Evolutionary conservation across 2,797 vertebrate species (phyloP), one percentile per base, ranked within the genome.

Genomic region (Amazonetta brasiliensis): DNA sequence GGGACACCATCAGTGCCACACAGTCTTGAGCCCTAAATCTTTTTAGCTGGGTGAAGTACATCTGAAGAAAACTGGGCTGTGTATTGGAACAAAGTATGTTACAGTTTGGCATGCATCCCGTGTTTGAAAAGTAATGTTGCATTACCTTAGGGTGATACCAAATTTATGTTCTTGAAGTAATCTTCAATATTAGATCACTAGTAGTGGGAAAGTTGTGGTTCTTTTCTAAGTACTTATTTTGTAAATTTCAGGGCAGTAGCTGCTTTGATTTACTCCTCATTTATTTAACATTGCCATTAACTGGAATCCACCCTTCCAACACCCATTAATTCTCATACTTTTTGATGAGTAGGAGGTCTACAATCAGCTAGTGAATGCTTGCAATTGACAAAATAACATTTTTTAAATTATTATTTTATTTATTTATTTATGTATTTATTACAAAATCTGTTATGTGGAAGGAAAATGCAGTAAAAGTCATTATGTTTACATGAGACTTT

Each of bases 1-100:
- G 0, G 28, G 35, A 58, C 0, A 0, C 25, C 8, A 50, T 58
- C 54, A 58, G 44, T 80, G 37, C 31, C 44, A 4, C 0, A 0
- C 6, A 35, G 56, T 54, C 48, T 64, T 52, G 60, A 74, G 59
- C 12, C 2, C 17, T 81, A 26, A 46, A 39, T 46, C 37, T 67
- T 46, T 75, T 44, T 8, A 76, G 20, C n/a, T 68, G 74, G 48
- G 14, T 62, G 33, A 89, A 76, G 31, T 28, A 8, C 23, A 23
- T 58, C 12, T 50, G 46, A 68, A 43, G 54, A 23, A 52, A 76
- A 22, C 23, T 5, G 11, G 8, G 35, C 16, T 48, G 15, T 16
- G 13, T 15, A 3, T 41, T 52, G 33, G n/a, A n/a, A 44, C 44
- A 56, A 18, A 22, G 33, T 7, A 7, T 12, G 5, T 67, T 35